phyloP scores from a whole-genome alignment of 2,113 vertebrate species.

The Salvator merianae region DNA sequence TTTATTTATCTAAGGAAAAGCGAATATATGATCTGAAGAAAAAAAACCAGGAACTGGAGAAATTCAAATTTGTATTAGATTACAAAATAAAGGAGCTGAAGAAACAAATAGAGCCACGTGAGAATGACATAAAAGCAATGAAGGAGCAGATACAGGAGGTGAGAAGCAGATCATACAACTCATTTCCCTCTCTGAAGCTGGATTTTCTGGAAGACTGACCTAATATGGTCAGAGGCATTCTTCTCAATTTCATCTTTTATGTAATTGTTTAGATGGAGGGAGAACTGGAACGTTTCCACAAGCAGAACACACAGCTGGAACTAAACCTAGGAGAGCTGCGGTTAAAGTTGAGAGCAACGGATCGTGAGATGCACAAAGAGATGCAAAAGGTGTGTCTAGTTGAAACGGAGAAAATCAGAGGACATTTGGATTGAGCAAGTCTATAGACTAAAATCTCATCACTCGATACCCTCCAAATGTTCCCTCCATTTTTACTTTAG shows the following conservation, averaged over 20 bases:
- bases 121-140: constrained; percentile 82
- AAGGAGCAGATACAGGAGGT: constrained; percentile 85
- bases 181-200: neutral
- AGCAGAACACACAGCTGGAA: constrained; percentile 82
- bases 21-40: constrained; percentile 82
- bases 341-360: constrained; percentile 81
- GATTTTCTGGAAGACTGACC: neutral
- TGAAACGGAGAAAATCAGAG: neutral
- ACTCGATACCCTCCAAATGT: neutral
- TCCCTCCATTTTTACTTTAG: neutral
- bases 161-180: constrained; percentile 37
- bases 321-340: constrained; percentile 80
- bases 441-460: neutral
- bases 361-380: constrained; percentile 80
- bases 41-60: constrained; percentile 87
- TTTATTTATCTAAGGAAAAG: constrained; percentile 76
- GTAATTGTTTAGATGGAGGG: constrained; percentile 81
- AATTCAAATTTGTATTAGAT: constrained; percentile 85
- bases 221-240: constrained; percentile 48
- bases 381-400: constrained; percentile 78
- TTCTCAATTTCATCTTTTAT: constrained; percentile 36
- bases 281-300: constrained; percentile 79
- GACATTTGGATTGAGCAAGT: neutral
- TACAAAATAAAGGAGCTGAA: constrained; percentile 85
- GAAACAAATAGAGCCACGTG: constrained; percentile 82